These are phyloP conservation scores for Sakesphorus luctuosus DNA, from an alignment of 2,113 vertebrate species.

Conservation along the genomic window DNA sequence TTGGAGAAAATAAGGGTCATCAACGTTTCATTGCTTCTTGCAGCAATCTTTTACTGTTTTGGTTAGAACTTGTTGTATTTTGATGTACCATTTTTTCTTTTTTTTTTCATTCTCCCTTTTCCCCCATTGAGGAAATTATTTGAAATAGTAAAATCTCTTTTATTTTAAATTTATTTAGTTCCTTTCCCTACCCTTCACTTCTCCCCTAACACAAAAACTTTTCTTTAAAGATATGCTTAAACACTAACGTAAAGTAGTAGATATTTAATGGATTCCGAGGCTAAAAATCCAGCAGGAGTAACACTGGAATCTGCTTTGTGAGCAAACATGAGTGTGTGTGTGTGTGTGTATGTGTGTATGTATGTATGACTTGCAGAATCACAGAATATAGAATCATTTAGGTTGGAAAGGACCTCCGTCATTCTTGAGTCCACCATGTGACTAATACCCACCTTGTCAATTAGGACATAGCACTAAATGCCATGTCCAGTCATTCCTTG, in stretches of 20 bases:
- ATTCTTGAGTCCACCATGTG: not conserved
- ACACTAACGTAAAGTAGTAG: not conserved
- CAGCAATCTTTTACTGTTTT: not conserved
- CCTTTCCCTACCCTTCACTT: not conserved
- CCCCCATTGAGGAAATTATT: not conserved
- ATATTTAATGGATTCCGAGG: not conserved
- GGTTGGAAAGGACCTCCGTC: not conserved
- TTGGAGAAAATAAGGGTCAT: not conserved
- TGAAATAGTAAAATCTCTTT: not conserved
- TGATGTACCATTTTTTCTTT: accelerated
- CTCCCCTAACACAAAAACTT: not conserved
- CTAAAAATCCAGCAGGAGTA: not conserved
- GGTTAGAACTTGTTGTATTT: not conserved
- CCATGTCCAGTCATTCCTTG: accelerated
- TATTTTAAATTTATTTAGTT: not conserved
- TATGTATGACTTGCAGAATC: not conserved
- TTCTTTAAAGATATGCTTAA: not conserved
- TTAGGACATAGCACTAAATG: not conserved
- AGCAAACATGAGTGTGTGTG: not conserved
- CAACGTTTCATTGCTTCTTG: not conserved
- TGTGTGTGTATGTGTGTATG: accelerated
- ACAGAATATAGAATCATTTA: not conserved
- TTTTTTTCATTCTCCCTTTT: not conserved
- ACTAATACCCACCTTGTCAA: not conserved
- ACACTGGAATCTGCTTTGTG: not conserved